phyloP scores from a whole-genome alignment of 2,888 invertebrate species.

The Dicyrtoma fusca region DNA sequence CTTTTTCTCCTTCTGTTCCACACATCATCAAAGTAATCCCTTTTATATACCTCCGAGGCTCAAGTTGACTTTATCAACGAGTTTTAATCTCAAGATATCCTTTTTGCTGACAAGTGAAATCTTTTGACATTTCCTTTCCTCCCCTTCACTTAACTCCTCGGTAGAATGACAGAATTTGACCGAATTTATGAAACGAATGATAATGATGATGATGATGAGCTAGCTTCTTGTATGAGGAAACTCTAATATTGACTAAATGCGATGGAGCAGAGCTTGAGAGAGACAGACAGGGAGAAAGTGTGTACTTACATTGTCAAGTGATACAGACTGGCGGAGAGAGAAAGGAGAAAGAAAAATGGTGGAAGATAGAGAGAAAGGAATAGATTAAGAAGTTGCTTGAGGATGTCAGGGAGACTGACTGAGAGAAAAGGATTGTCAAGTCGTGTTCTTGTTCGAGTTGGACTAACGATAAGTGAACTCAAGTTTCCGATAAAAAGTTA shows the following conservation, averaged over 20 bases:
- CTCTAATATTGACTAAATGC: neutral
- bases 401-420: neutral
- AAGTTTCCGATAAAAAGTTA: slow-evolving; percentile 20
- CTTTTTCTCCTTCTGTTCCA: neutral
- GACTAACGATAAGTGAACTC: neutral
- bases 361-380: neutral
- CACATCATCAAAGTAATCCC: slow-evolving; percentile 9
- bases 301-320: too few species aligned
- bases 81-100: slow-evolving; percentile 1
- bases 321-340: neutral
- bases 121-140: slow-evolving; percentile 3
- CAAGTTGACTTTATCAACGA: neutral
- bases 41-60: neutral
- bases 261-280: too few species aligned
- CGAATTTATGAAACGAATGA: neutral
- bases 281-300: too few species aligned
- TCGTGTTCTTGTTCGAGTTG: neutral
- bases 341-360: neutral
- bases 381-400: slow-evolving; percentile 9
- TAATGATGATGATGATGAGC: neutral
- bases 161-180: too few species aligned
- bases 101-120: slow-evolving; percentile 15
- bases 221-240: neutral
- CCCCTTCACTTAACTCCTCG: too few species aligned
- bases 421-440: neutral